Evolutionary conservation across 2,888 invertebrate species (phyloP).

Genomic region (Diarsia dahlii): DNA sequence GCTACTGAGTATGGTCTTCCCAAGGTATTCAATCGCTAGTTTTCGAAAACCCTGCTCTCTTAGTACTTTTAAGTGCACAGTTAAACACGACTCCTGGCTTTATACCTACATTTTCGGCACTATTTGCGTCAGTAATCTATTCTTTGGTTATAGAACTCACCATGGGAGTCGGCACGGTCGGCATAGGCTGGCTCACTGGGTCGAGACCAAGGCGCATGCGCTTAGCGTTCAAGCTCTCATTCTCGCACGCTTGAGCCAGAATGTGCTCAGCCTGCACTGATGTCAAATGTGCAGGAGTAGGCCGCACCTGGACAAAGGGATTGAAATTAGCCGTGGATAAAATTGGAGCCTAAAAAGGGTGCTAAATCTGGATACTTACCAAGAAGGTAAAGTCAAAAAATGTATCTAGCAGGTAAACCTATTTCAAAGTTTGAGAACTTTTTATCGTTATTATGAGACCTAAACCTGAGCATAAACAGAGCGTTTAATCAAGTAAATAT

Average conservation of each 20-base stretch:
- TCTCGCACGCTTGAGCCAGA: conserved; percentile 98
- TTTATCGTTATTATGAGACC: not conserved
- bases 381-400: not conserved
- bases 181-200: conserved; percentile 97
- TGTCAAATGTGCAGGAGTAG: conserved; percentile 98
- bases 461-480: not conserved
- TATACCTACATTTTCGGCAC: not conserved
- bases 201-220: conserved; percentile 98
- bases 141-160: conserved; percentile 71
- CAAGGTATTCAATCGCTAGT: not conserved
- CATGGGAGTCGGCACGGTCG: conserved; percentile 92
- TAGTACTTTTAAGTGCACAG: conserved; percentile 2
- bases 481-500: not conserved
- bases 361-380: not conserved
- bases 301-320: conserved; percentile 93
- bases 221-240: conserved; percentile 99
- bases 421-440: not conserved
- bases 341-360: not conserved
- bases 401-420: not conserved
- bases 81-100: not conserved
- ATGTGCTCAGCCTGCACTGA: conserved; percentile 99
- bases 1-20: not conserved
- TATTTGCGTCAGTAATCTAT: not conserved
- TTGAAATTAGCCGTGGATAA: conserved; percentile 9
- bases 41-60: not conserved